Evolutionary conservation across 2,113 vertebrate genomes (phyloP).

Genomic region (Oplegnathus fasciatus): DNA sequence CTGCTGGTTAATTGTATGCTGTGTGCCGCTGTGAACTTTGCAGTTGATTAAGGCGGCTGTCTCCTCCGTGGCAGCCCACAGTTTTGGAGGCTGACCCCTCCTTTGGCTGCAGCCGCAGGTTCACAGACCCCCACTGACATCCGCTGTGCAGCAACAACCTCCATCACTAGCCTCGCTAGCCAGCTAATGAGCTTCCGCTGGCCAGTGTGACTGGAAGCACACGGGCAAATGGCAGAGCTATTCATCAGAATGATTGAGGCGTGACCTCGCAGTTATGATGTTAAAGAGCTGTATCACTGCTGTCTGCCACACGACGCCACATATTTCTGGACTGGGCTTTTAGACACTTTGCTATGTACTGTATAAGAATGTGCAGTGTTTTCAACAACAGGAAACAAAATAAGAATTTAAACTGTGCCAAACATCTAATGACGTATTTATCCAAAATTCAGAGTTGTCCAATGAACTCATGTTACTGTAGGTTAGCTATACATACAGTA

Average conservation of each 20-base stretch:
- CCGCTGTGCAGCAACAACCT: constrained; percentile 41
- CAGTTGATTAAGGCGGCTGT: constrained; percentile 68
- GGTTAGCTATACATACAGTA: neutral
- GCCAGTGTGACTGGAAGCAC: constrained; percentile 49
- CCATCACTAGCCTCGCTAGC: constrained; percentile 57
- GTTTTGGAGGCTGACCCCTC: constrained; percentile 61
- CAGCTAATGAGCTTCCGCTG: constrained; percentile 68
- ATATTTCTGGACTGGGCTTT: neutral
- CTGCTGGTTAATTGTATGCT: constrained; percentile 70
- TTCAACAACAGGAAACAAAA: neutral
- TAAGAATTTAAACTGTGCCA: neutral
- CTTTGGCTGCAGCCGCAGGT: constrained; percentile 47
- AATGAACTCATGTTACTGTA: neutral
- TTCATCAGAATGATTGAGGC: constrained; percentile 55
- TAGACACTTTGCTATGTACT: neutral
- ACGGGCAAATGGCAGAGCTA: constrained; percentile 41
- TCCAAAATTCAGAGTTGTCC: neutral
- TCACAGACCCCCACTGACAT: constrained; percentile 50
- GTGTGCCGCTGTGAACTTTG: constrained; percentile 60
- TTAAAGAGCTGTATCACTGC: constrained; percentile 22
- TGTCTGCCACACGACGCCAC: neutral
- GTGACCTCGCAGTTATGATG: constrained; percentile 43
- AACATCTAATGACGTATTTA: neutral
- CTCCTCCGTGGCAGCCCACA: constrained; percentile 38
- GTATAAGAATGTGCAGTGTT: neutral